These are phyloP conservation scores for Synanthedon tipuliformis DNA, from an alignment of 2,888 invertebrate species.

Conservation along the genomic window DNA sequence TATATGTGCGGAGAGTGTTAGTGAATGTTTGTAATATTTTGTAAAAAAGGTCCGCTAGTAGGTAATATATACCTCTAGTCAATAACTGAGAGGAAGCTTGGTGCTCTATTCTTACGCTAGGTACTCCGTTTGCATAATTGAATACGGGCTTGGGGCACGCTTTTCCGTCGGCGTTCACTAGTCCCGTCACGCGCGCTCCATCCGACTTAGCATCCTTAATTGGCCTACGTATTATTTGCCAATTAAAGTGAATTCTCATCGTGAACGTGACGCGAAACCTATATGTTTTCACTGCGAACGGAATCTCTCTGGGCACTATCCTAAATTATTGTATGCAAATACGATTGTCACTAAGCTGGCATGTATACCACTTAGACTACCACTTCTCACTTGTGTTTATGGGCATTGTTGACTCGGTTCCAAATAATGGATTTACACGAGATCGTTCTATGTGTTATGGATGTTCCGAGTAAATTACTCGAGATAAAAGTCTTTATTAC, in stretches of 20 bases:
- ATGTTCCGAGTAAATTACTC: no score
- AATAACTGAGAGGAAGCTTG: constrained; percentile 24
- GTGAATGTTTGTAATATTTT: background rate
- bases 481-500: no score
- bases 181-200: constrained; percentile 64
- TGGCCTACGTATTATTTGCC: constrained; percentile 71
- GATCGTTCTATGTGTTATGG: background rate
- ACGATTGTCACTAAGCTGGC: constrained; percentile 18
- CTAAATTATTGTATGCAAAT: constrained; percentile 39
- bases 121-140: constrained; percentile 63
- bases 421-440: constrained; percentile 19
- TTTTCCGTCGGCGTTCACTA: constrained; percentile 12
- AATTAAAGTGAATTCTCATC: constrained; percentile 70
- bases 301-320: constrained; percentile 30
- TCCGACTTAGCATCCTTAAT: constrained; percentile 70
- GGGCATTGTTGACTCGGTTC: constrained; percentile 21
- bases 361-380: constrained; percentile 4
- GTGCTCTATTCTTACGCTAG: constrained; percentile 43
- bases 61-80: constrained; percentile 14
- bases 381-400: constrained; percentile 20
- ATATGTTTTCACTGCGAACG: constrained; percentile 42
- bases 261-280: constrained; percentile 64
- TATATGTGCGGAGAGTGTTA: background rate
- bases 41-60: background rate
- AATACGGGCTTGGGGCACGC: constrained; percentile 42